Evolutionary conservation across 2,797 vertebrate species (phyloP), one percentile per base, ranked within the genome.

Genomic region (Cetoscarus ocellatus): DNA sequence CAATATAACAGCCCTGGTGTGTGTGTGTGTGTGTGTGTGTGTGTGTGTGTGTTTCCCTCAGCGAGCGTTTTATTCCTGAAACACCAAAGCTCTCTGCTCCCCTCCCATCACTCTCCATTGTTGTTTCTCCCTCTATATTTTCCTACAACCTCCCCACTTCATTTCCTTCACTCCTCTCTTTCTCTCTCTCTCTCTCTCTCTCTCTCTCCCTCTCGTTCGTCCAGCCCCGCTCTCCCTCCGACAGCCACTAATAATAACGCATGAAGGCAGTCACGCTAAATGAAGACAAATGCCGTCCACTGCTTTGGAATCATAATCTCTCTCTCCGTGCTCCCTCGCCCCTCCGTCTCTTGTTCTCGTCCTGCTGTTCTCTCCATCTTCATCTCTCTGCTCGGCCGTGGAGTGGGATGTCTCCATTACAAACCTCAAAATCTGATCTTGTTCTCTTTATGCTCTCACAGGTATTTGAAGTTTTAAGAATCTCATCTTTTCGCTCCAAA

Each of bases 181-280:
- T n/a, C n/a, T n/a, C n/a, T n/a, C n/a, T n/a, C n/a, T n/a, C n/a
- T n/a, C n/a, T n/a, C n/a, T 66, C 61, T 50, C 55, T 56, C 49
- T 19, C 47, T 19, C 34, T n/a, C 52, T 38, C 48, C 44, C 51
- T 35, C 51, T 10, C 45, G 51, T 44, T 54, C 61, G 54, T 67
- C 57, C 73, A 47, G 67, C 54, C 60, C 48, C 55, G 55, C 77
- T 61, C 70, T 69, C 77, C 58, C 76, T 68, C 72, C 95, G 95
- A 97, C 96, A 97, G 96, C 95, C 95, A 94, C 95, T 98, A 97
- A 98, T 97, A 98, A 97, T 96, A 98, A 98, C 95, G 93, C 97
- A 98, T 97, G 97, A 97, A 95, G 96, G 96, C 96, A 95, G 96
- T 97, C 96, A 94, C 94, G 94, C 95, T 94, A 97, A 98, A 99